Evolutionary conservation across 2,888 invertebrate species (phyloP).

Genomic region (Leptothorax acervorum): DNA sequence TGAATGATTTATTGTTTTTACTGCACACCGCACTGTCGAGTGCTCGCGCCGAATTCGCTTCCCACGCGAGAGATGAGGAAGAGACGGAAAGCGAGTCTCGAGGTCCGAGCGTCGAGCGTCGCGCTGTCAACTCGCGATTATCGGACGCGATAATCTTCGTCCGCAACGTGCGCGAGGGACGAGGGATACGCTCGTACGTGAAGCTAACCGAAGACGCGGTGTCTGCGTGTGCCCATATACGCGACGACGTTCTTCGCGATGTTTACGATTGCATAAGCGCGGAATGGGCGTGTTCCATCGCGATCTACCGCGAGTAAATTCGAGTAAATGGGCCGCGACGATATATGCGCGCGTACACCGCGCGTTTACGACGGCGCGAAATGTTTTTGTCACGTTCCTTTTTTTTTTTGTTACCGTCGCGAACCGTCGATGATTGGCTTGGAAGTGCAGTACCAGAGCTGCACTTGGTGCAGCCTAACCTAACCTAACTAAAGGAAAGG

Average conservation of each 20-base stretch:
- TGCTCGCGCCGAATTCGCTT: neutral
- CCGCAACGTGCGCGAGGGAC: too few species aligned
- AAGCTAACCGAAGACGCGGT: neutral
- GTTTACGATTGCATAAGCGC: conserved; percentile 27
- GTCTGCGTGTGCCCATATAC: too few species aligned
- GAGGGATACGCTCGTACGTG: neutral
- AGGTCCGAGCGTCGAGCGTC: neutral
- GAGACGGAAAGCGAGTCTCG: too few species aligned
- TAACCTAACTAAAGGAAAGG: too few species aligned
- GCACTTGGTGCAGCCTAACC: too few species aligned
- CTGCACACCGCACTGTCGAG: neutral
- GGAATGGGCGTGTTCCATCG: conserved; percentile 39
- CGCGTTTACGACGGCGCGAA: conserved; percentile 3
- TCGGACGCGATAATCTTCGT: too few species aligned
- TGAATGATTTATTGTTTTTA: conserved; percentile 66
- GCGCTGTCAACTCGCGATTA: neutral
- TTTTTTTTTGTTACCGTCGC: neutral
- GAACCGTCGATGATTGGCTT: conserved; percentile 1
- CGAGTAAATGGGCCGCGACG: neutral
- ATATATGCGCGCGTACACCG: neutral
- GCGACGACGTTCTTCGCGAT: neutral
- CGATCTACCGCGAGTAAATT: neutral
- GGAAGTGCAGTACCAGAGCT: neutral
- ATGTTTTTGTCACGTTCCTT: neutral
- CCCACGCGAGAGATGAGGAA: neutral